These are phyloP conservation scores for Oxytorus armatus DNA, from an alignment of 2,888 invertebrate genomes.

Conservation along the genomic window DNA sequence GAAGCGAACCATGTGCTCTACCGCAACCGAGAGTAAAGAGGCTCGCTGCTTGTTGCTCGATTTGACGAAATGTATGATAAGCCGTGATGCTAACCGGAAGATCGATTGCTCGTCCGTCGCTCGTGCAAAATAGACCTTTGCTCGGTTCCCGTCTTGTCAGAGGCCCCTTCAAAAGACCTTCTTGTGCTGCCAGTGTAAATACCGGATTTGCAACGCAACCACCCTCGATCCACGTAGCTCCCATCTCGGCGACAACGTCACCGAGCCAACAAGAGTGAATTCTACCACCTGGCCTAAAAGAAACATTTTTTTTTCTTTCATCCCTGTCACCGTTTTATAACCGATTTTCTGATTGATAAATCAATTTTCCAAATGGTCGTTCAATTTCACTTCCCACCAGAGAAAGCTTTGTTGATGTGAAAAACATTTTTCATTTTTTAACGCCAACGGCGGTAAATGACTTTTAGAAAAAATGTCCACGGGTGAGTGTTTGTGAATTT, in stretches of 20 bases:
- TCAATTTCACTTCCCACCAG: background rate
- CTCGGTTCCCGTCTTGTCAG: conserved; percentile 86
- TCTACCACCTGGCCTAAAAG: conserved; percentile 90
- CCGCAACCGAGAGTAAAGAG: conserved; percentile 88
- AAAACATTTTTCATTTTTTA: no score
- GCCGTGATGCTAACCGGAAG: conserved; percentile 88
- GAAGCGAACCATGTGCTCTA: conserved; percentile 87
- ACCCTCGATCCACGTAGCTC: conserved; percentile 90
- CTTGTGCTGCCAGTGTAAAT: conserved; percentile 89
- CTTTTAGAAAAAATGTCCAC: no score
- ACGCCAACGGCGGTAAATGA: no score
- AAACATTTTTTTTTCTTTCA: conserved; percentile 34
- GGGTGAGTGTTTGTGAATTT: no score
- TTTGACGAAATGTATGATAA: conserved; percentile 88
- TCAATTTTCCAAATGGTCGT: background rate
- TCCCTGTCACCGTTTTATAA: no score
- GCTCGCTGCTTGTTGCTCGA: conserved; percentile 88
- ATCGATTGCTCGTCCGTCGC: conserved; percentile 89
- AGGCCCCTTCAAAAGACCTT: conserved; percentile 88
- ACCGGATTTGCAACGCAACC: conserved; percentile 90
- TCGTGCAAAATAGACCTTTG: conserved; percentile 88
- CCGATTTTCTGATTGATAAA: no score
- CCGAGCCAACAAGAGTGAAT: conserved; percentile 92
- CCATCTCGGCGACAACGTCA: conserved; percentile 91
- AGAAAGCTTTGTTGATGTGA: background rate